phyloP scores from a whole-genome alignment of 2,888 invertebrate genomes.

The Gastrophysa polygoni region DNA sequence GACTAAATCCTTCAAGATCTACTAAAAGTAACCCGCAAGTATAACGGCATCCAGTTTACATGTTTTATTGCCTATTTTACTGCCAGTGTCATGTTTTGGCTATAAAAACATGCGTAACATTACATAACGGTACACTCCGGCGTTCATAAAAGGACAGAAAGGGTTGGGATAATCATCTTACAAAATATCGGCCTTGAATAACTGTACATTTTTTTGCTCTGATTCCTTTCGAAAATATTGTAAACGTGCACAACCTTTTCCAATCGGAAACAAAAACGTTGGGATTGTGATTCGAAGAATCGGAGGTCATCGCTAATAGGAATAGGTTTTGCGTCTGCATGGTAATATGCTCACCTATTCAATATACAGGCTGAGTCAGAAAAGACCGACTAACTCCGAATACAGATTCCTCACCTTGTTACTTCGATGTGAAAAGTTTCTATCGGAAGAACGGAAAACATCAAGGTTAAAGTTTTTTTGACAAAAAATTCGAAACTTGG shows the following conservation, averaged over 20 bases:
- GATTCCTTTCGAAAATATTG: constrained; percentile 43
- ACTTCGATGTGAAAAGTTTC: too few species aligned
- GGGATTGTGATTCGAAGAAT: background rate
- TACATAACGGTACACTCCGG: constrained; percentile 50
- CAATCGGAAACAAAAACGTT: background rate
- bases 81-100: constrained; percentile 55
- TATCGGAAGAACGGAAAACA: too few species aligned
- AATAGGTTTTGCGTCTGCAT: too few species aligned
- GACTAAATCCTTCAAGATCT: constrained; percentile 40
- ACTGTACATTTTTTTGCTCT: constrained; percentile 45
- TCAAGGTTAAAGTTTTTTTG: too few species aligned
- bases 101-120: constrained; percentile 56
- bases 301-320: background rate
- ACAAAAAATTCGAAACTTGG: too few species aligned
- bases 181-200: constrained; percentile 42
- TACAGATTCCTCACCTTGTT: too few species aligned
- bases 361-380: too few species aligned
- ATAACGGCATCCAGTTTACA: constrained; percentile 52
- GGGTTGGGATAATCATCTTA: constrained; percentile 46
- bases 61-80: constrained; percentile 55
- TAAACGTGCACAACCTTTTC: constrained; percentile 8
- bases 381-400: too few species aligned
- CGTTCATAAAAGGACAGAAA: constrained; percentile 42
- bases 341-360: too few species aligned
- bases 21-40: constrained; percentile 42